Conservation (phyloP, 2,888 invertebrate species). For the Alcis repandata region DNA sequence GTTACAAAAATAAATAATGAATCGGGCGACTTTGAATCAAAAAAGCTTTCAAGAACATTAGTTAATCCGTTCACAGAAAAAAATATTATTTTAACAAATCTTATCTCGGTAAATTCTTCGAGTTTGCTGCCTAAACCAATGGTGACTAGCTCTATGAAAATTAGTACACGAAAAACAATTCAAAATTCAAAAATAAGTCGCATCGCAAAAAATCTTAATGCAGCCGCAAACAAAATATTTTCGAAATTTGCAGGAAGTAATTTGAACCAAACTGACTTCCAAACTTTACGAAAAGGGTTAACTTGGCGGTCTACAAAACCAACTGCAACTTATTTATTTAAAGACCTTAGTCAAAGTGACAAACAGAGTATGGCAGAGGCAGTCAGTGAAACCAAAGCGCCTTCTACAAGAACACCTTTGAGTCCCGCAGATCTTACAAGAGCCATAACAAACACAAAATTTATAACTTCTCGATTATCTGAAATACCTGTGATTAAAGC, state of each 20-base stretch:
- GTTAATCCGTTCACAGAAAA: not conserved
- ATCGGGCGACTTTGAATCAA: not conserved
- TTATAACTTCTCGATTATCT: not conserved
- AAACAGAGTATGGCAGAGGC: not conserved
- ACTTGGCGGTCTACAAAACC: not conserved
- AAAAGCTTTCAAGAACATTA: not conserved
- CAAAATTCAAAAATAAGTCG: not conserved
- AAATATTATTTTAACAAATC: not conserved
- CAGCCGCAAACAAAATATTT: not conserved
- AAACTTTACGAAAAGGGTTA: not conserved
- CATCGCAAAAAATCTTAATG: not conserved
- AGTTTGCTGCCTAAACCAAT: not conserved
- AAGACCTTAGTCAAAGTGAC: not conserved
- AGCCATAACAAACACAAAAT: not conserved
- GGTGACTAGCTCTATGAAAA: not conserved
- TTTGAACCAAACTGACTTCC: not conserved
- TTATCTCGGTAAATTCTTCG: not conserved
- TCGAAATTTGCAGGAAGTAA: not conserved
- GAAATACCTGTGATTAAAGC: not conserved
- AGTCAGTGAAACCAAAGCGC: not conserved
- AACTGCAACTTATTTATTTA: not conserved
- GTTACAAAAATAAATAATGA: not conserved
- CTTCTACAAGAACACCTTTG: not conserved
- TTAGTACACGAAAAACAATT: not conserved
- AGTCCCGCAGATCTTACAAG: not conserved